Evolutionary conservation across 2,113 vertebrate genomes (phyloP).

Genomic region (Zapus hudsonius): DNA sequence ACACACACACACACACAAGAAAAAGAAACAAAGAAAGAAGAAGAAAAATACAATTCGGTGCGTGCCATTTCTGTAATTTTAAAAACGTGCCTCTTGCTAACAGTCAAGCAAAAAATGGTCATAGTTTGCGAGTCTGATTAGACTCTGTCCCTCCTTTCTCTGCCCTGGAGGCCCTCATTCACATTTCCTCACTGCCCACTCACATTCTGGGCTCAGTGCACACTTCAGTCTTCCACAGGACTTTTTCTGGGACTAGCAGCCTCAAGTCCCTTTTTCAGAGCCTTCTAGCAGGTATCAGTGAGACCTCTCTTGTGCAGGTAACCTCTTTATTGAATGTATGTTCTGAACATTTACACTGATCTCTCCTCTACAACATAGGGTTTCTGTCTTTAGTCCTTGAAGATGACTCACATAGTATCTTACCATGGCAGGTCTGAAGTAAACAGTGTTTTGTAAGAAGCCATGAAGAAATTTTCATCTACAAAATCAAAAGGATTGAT

Average conservation of each 20-base stretch:
- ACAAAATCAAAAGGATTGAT: background rate
- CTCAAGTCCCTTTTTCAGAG: background rate
- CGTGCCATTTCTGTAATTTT: background rate
- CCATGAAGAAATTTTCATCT: conserved; percentile 9
- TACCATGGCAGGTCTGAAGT: background rate
- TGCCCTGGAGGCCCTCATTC: background rate
- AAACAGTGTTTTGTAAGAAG: background rate
- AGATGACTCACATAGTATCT: background rate
- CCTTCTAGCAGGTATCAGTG: background rate
- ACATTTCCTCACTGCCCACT: background rate
- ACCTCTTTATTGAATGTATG: background rate
- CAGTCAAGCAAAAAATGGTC: background rate
- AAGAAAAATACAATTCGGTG: no score
- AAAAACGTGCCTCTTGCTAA: background rate
- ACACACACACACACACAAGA: no score
- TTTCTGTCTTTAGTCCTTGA: background rate
- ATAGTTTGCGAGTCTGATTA: background rate
- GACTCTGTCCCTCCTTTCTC: background rate
- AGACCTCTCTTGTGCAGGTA: background rate
- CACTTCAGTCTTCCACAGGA: no score
- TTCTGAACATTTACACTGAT: background rate
- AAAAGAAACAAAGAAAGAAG: no score
- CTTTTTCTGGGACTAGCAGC: background rate
- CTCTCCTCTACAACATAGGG: no score
- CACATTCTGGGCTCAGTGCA: background rate